Evolutionary conservation across 2,797 vertebrate genomes (phyloP).

Genomic region (Helicolenus hilgendorfi): DNA sequence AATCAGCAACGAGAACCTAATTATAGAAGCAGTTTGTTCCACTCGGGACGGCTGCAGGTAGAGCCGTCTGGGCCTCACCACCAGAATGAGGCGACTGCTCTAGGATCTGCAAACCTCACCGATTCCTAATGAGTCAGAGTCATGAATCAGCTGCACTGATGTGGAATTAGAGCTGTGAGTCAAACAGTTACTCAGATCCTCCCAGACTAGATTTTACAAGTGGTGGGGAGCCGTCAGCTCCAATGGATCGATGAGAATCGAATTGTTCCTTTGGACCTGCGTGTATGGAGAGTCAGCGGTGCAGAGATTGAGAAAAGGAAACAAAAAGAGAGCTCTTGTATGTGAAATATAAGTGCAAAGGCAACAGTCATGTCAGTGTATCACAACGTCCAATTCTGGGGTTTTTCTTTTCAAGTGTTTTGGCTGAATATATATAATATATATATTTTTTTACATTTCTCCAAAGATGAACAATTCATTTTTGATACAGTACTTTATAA

Average conservation of each 20-base stretch:
- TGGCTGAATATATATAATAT: neutral
- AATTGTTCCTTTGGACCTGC: constrained; percentile 7
- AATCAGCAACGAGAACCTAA: constrained; percentile 83
- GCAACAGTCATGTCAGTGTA: neutral
- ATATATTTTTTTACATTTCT: neutral
- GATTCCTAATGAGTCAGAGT: constrained; percentile 43
- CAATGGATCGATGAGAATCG: constrained; percentile 38
- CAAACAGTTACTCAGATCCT: neutral
- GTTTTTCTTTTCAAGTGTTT: neutral
- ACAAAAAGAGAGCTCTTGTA: neutral
- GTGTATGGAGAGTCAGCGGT: neutral
- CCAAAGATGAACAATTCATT: neutral
- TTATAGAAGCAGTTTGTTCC: constrained; percentile 71
- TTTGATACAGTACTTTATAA: neutral
- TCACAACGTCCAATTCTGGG: too few relatives aligned
- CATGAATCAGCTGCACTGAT: constrained; percentile 46
- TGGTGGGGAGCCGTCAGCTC: neutral
- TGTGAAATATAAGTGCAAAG: neutral
- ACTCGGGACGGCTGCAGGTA: constrained; percentile 53
- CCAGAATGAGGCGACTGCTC: constrained; percentile 64
- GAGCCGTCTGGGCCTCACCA: constrained; percentile 40
- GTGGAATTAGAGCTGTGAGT: constrained; percentile 20
- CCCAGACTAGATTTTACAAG: constrained; percentile 4
- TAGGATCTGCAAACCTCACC: constrained; percentile 14
- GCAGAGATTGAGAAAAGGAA: neutral